Percentiles rank a stretch among this genome's conserved stretches.
Conservation (phyloP, 2,113 vertebrate genomes). For the Asarcornis scutulata region DNA sequence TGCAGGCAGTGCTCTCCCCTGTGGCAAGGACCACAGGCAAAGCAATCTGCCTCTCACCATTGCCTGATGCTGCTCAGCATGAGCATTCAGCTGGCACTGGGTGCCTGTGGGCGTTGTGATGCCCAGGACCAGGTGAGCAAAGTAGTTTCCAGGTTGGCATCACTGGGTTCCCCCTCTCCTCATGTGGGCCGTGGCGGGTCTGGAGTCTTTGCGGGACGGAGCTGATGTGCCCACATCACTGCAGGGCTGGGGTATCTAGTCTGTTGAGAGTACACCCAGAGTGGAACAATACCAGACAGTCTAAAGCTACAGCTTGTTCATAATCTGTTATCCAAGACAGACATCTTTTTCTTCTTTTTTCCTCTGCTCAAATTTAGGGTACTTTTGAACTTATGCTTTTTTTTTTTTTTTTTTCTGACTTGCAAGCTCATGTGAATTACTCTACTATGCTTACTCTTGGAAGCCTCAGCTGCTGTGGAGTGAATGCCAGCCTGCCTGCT, state of each 20-base stretch:
- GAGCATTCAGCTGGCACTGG: not conserved
- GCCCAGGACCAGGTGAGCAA: fast-evolving
- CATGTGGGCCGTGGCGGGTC: fast-evolving
- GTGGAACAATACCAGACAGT: not conserved
- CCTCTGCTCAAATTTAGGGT: not conserved
- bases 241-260: fast-evolving
- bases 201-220: not conserved
- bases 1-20: fast-evolving
- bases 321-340: not conserved
- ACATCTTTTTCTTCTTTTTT: not conserved
- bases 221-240: not conserved
- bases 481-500: slow-evolving; percentile 54
- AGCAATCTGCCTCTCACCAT: not conserved
- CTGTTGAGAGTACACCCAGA: not conserved
- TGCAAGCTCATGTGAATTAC: slow-evolving; percentile 48
- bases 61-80: fast-evolving
- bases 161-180: fast-evolving
- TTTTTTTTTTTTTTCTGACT: slow-evolving; percentile 14
- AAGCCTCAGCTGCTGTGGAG: slow-evolving; percentile 51
- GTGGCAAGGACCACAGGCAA: not conserved
- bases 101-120: fast-evolving
- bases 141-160: not conserved
- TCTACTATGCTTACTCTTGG: slow-evolving; percentile 42
- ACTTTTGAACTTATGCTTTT: slow-evolving; percentile 11
- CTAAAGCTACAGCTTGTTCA: not conserved